Evolutionary conservation across 2,888 invertebrate genomes (phyloP).

Genomic region (Pharmacophagus antenor): DNA sequence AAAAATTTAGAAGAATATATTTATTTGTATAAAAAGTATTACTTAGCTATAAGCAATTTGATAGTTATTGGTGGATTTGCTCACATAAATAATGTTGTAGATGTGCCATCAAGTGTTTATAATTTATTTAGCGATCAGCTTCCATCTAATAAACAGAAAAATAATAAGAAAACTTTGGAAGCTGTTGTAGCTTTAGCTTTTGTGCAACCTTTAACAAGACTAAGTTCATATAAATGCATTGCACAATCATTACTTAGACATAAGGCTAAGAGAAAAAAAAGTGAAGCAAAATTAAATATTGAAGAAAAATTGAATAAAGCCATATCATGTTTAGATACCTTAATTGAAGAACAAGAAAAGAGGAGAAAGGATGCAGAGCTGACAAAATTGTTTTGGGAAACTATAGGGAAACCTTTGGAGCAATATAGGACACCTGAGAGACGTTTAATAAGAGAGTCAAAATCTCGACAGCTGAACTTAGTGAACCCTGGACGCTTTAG

Average conservation of each 20-base stretch:
- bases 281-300: constrained; percentile 64
- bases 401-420: constrained; percentile 83
- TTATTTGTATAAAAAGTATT: constrained; percentile 85
- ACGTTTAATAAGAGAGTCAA: constrained; percentile 89
- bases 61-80: constrained; percentile 86
- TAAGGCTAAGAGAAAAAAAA: constrained; percentile 65
- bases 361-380: constrained; percentile 84
- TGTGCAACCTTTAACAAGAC: constrained; percentile 82
- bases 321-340: constrained; percentile 81
- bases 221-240: constrained; percentile 83
- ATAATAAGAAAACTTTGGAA: constrained; percentile 79
- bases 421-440: constrained; percentile 83
- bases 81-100: constrained; percentile 83
- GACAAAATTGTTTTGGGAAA: constrained; percentile 88
- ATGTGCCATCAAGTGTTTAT: constrained; percentile 79
- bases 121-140: constrained; percentile 80
- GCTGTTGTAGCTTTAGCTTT: constrained; percentile 81
- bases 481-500: constrained; percentile 87
- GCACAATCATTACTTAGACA: constrained; percentile 79
- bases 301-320: constrained; percentile 81
- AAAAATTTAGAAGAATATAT: constrained; percentile 87
- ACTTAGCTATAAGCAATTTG: constrained; percentile 86
- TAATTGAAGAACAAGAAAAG: constrained; percentile 83
- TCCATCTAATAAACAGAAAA: constrained; percentile 77
- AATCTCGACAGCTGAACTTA: constrained; percentile 84